phyloP scores from a whole-genome alignment of 2,888 invertebrate species.

The Alsophila aescularia region DNA sequence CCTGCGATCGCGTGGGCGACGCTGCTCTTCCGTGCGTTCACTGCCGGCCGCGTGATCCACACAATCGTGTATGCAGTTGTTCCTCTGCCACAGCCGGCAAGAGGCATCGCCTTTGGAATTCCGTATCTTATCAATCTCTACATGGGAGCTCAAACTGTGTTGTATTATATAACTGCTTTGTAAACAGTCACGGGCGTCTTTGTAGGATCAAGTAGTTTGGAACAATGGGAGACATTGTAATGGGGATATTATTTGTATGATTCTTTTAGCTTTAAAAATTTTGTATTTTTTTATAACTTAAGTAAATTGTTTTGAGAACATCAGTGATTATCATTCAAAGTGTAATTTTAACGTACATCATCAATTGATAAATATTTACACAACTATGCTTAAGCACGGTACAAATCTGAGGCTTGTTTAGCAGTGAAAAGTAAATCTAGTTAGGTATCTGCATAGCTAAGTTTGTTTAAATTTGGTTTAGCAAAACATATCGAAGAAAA shows the following conservation, averaged over 20 bases:
- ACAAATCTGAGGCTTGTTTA: no score
- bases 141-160: slow-evolving; percentile 64
- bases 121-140: slow-evolving; percentile 60
- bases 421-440: no score
- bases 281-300: background rate
- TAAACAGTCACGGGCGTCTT: slow-evolving; percentile 30
- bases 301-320: background rate
- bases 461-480: no score
- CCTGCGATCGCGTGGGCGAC: slow-evolving; percentile 73
- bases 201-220: no score
- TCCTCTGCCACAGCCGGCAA: slow-evolving; percentile 84
- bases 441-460: no score
- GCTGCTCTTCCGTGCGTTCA: slow-evolving; percentile 77
- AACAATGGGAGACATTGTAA: background rate
- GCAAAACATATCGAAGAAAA: no score
- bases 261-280: background rate
- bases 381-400: no score
- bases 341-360: no score
- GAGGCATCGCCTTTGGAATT: slow-evolving; percentile 62
- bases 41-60: slow-evolving; percentile 84
- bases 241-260: background rate
- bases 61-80: slow-evolving; percentile 87
- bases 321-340: no score
- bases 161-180: slow-evolving; percentile 55
- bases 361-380: no score